Evolutionary conservation across 2,113 vertebrate genomes (phyloP).

Genomic region (Pyxicephalus adspersus): DNA sequence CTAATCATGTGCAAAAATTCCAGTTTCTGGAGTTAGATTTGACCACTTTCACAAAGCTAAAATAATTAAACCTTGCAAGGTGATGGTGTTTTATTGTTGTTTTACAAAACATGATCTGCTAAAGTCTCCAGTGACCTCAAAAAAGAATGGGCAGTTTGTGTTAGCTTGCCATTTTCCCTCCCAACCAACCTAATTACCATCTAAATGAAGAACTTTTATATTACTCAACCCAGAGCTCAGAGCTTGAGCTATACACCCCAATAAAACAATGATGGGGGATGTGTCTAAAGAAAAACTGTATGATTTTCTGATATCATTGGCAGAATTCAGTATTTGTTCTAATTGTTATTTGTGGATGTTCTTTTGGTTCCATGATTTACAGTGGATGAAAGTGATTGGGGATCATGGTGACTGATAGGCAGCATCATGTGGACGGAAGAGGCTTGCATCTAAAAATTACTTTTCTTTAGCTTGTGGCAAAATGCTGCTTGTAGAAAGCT

Average conservation of each 20-base stretch:
- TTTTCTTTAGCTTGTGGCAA: not conserved
- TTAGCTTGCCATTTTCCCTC: not conserved
- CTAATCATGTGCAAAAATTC: no score
- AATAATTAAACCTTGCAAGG: no score
- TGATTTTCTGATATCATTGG: slow-evolving; percentile 1
- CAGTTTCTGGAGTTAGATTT: no score
- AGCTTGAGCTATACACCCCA: not conserved
- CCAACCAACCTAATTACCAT: not conserved
- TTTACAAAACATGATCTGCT: not conserved
- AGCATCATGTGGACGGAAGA: not conserved
- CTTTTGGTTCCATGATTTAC: not conserved
- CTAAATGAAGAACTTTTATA: not conserved
- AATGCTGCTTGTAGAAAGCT: not conserved
- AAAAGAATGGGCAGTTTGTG: not conserved
- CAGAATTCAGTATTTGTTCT: no score
- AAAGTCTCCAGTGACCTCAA: not conserved
- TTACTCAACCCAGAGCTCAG: not conserved
- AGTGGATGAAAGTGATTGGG: not conserved
- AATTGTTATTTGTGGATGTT: not conserved
- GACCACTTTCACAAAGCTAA: no score
- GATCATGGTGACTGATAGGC: not conserved
- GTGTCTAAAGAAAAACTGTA: not conserved
- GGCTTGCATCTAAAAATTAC: not conserved
- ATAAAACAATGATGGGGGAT: slow-evolving; percentile 3
- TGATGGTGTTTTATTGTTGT: not conserved